These are phyloP conservation scores for Bolinopsis microptera DNA, from an alignment of 37 sponge, comb jelly and placozoan genomes.

Conservation along the genomic window DNA sequence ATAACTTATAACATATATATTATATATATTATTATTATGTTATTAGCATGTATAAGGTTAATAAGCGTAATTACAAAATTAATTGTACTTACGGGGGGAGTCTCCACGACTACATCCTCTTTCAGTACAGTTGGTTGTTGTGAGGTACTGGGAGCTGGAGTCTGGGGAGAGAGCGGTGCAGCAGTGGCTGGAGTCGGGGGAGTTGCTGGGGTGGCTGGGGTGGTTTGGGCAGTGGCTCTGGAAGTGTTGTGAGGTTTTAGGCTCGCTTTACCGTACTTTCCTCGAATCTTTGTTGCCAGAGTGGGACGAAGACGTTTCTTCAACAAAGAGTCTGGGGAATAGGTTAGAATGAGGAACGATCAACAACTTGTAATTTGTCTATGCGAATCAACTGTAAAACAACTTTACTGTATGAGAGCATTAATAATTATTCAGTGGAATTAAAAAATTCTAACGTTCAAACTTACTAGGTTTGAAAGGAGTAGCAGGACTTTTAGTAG, in stretches of 20 bases:
- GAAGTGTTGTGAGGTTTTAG: background rate
- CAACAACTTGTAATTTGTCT: too few species aligned
- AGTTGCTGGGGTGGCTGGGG: background rate
- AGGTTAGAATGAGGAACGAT: background rate
- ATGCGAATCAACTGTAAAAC: too few species aligned
- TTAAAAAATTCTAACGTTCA: too few species aligned
- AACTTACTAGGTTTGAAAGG: too few species aligned
- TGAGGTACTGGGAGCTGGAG: background rate
- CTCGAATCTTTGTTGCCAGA: conserved; percentile 42
- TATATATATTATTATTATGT: too few species aligned
- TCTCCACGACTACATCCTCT: background rate
- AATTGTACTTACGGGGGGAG: background rate
- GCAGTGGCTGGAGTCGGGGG: background rate
- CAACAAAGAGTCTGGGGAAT: conserved; percentile 12
- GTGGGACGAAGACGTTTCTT: conserved; percentile 59
- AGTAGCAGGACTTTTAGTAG: too few species aligned
- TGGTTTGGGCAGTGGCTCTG: background rate
- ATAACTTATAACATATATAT: too few species aligned
- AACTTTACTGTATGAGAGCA: too few species aligned
- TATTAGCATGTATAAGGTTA: too few species aligned
- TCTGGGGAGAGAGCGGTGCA: background rate
- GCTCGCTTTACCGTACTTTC: conserved; percentile 51
- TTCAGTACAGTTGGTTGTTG: background rate
- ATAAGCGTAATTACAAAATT: too few species aligned
- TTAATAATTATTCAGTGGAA: too few species aligned